Percentiles rank a stretch among this genome's conserved stretches.
Conservation (phyloP, 2,113 vertebrate genomes). For the Poicephalus meyeri region DNA sequence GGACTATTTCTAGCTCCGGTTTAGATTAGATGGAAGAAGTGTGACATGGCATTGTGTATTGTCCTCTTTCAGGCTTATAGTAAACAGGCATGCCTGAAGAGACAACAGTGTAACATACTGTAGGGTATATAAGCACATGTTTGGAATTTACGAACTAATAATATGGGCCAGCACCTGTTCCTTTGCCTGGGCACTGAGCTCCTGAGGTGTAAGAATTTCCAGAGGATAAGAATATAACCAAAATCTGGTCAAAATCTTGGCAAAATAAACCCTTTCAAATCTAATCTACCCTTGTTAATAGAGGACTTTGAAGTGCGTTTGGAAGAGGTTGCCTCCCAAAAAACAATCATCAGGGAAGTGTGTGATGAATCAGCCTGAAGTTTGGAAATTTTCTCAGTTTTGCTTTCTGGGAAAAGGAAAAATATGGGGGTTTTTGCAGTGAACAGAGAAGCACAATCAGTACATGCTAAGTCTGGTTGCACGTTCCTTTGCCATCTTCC, state of each 20-base stretch:
- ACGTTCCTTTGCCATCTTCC: neutral
- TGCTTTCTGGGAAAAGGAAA: neutral
- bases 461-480: neutral
- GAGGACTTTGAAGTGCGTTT: neutral
- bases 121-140: neutral
- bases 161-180: neutral
- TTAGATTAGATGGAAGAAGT: neutral
- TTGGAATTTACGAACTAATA: neutral
- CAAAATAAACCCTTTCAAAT: neutral
- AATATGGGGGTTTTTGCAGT: accelerated
- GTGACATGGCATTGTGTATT: neutral
- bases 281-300: neutral
- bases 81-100: neutral
- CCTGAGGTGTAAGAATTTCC: neutral
- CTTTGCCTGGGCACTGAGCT: neutral
- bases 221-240: neutral
- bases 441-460: neutral
- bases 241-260: neutral
- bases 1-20: neutral
- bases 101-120: neutral
- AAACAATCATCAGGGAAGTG: neutral
- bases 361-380: neutral
- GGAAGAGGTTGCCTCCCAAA: neutral
- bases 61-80: neutral
- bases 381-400: neutral